Evolutionary conservation across 2,888 invertebrate genomes (phyloP), one percentile per base, ranked within the genome.

Genomic region (Campaea margaritaria): DNA sequence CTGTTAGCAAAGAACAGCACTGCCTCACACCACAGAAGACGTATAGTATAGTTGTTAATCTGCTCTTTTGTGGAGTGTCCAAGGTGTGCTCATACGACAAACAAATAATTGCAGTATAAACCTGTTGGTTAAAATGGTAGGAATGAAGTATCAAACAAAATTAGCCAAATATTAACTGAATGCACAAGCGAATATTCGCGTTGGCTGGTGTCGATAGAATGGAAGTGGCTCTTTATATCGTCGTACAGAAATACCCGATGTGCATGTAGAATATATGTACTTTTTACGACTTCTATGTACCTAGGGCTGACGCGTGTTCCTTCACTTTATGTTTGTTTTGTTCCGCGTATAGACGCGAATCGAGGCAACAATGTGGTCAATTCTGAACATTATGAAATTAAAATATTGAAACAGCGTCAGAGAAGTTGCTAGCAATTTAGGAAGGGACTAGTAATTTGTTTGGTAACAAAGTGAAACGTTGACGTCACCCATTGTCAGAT

Each of bases 241-340:
- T 74, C 77, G 75, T 76, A 82, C 86, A 83, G 82, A 86, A 87
- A 87, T 88, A 89, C 76, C 81, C 76, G 80, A 84, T 84, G 76
- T 81, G 83, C 83, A 85, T 85, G 80, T 84, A 75, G 75, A 81
- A 72, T 85, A 84, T 87, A 85, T 86, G 84, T 83, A 81, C 79
- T 84, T 86, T 87, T 88, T 87, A 89, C 82, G 86, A 86, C 84
- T 86, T 81, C 74, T 79, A 83, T 81, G 81, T 79, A 72, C 45
- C 44, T 65, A 81, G 74, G 80, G 83, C 66, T 79, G 76, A 57
- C 68, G 28, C 58, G 53, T 45, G 53, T 49, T 47, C 8, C 52
- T 58, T 43, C 21, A 43, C 42, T 38, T 48, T 47, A 15, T 49
- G 53, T 45, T 59, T 53, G 53, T 59, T 49, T 54, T 49, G 58